Percentiles rank a stretch among this genome's conserved stretches.
These are phyloP conservation scores for Vidua chalybeata DNA, from an alignment of 2,113 vertebrate species.

Conservation along the genomic window DNA sequence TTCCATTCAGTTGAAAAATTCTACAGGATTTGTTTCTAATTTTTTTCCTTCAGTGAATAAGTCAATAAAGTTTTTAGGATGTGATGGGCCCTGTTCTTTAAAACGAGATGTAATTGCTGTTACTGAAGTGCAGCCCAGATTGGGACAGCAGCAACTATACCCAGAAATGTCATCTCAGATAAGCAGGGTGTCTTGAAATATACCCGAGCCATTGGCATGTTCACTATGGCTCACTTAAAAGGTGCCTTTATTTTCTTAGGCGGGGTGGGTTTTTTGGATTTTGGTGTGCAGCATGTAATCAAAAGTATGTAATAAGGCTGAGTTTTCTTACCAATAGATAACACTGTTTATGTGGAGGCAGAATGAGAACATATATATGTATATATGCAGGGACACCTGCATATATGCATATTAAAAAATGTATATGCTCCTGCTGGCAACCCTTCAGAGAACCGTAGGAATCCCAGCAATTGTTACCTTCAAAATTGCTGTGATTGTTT, in stretches of 20 bases:
- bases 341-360: neutral
- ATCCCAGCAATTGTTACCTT: neutral
- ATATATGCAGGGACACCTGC: too few relatives aligned
- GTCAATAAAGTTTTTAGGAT: neutral
- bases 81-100: neutral
- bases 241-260: neutral
- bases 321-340: neutral
- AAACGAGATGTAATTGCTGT: neutral
- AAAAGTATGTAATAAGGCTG: neutral
- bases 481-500: neutral
- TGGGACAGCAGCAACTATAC: neutral
- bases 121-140: neutral
- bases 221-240: neutral
- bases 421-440: neutral
- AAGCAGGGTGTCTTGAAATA: neutral
- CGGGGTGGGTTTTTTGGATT: rapidly evolving
- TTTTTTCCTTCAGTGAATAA: neutral
- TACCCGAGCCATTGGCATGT: neutral
- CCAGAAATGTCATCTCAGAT: neutral
- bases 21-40: neutral
- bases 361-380: neutral
- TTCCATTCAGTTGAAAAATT: neutral
- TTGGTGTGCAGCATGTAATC: neutral
- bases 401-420: neutral
- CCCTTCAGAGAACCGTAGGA: neutral